Base-by-base conservation (phyloP, 2,888 invertebrate species). In the Adineta ricciae region DNA sequence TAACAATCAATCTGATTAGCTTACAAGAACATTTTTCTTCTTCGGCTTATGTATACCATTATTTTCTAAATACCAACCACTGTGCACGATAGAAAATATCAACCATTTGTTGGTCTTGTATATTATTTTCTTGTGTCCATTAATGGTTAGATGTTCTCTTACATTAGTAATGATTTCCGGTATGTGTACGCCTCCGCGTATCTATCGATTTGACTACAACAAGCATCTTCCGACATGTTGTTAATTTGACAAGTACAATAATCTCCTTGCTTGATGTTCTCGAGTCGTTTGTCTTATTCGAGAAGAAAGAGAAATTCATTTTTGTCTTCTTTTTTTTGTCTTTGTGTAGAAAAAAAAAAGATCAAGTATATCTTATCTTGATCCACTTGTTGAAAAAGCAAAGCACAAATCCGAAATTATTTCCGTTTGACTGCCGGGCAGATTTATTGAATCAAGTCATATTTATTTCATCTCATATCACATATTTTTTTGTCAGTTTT, bases 91-190 rank as follows among this genome's bases (percentile, higher is more conserved):
- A 78, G 78, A 78, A n/a, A 78, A 78, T 78, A 78, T 38, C 78
- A 78, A 78, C 41, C 78, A 78, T 78, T 78, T 78, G 78, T 78
- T 41, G 38, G 78, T 78, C 78, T 38, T 78, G 78, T 78, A 78
- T 78, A 78, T 78, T 78, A 78, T 41, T 78, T 78, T 78, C 78
- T 78, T 78, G 78, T 78, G 78, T 78, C 78, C 78, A 78, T 78
- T 78, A 78, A 41, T 64, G 64, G 64, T 64, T 64, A 24, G 73
- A 78, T 78, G 78, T 78, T 78, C 78, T 78, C 11, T 50, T 78
- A 41, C 78, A 78, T 78, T 78, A 78, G 41, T 78, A 78, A 78
- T 78, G 78, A 78, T 78, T 78, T 78, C 78, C 78, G 38, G 41
- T 78, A 41, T 41, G 38, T 41, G 41, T 41, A 41, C 78, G 41